Evolutionary conservation across 2,113 vertebrate genomes (phyloP).

Genomic region (Esox niger): DNA sequence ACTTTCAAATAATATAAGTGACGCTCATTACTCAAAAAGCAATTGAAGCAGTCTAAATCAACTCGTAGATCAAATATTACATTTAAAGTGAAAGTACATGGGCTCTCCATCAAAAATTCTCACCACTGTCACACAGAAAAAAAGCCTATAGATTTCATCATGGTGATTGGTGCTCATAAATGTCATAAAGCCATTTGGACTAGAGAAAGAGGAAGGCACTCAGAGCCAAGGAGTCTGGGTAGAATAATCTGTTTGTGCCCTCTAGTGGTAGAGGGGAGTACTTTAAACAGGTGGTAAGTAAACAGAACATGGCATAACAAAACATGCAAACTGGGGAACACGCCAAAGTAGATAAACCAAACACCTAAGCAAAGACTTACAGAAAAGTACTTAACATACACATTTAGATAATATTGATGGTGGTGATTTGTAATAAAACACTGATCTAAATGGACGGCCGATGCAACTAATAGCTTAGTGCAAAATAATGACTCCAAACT

Average conservation of each 20-base stretch:
- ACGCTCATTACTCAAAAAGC: constrained; percentile 49
- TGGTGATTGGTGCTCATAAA: constrained; percentile 43
- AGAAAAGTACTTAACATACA: not conserved
- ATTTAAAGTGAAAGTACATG: constrained; percentile 30
- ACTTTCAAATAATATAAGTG: constrained; percentile 50
- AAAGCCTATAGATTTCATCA: constrained; percentile 31
- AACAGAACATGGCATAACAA: not conserved
- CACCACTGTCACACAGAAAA: constrained; percentile 1
- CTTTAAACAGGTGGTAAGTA: not conserved
- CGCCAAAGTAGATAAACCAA: constrained; percentile 15
- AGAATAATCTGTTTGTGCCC: constrained; percentile 45
- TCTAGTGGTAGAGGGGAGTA: constrained; percentile 56
- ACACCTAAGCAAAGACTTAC: constrained; percentile 9
- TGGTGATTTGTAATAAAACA: not conserved
- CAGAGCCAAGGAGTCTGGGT: not conserved
- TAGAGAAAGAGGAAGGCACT: not conserved
- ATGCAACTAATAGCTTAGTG: not conserved
- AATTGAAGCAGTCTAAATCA: constrained; percentile 45
- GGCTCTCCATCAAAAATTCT: constrained; percentile 16
- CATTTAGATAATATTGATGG: not conserved
- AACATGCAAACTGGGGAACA: not conserved
- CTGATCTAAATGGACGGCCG: not conserved
- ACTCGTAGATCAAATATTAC: constrained; percentile 35
- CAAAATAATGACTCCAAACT: not conserved
- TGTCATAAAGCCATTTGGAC: constrained; percentile 35